Evolutionary conservation across 2,113 vertebrate species (phyloP), one percentile per base, ranked within the genome.

Genomic region (Phyllopteryx taeniolatus): DNA sequence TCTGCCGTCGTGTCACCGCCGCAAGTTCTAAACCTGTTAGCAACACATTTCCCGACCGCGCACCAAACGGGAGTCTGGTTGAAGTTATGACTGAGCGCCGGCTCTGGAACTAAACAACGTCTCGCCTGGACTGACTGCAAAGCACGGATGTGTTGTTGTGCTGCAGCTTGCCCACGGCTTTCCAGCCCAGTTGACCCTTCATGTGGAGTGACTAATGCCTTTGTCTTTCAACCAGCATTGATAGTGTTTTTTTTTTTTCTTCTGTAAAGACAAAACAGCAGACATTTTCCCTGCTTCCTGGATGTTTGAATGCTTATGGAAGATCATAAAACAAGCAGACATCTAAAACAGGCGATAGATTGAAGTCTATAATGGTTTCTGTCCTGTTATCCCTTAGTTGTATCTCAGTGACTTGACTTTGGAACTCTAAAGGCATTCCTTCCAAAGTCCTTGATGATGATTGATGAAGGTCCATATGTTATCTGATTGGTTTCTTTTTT

Each of bases 61-160:
- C 59, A 44, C 44, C 56, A 60, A 75, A 73, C 74, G 67, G 46
- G 77, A 6, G 73, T 80, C 76, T 74, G 75, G 54, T 51, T 68
- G 63, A 83, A 72, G 84, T 85, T 83, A 79, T 73, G 85, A 82
- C 85, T 79, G 81, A 61, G 79, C 71, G 17, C 61, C 74, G 76
- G 66, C 61, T 47, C 8, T 74, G 65, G 72, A 69, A 78, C 74
- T 43, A 42, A 64, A 64, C 57, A 6, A 57, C 71, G 63, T 76
- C 46, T 60, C 70, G 69, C 70, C 19, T 49, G 71, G 67, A n/a
- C 68, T 17, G 44, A 39, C 68, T 64, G 65, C 56, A 1, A 13
- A 20, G 53, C 53, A 20, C 49, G 49, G 49, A 70, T 72, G 68
- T 15, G 14, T 4, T 46, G 35, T 56, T 17, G 70, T 57, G 51